Conservation (phyloP, 2,888 invertebrate species). For the Ceramica pisi region DNA sequence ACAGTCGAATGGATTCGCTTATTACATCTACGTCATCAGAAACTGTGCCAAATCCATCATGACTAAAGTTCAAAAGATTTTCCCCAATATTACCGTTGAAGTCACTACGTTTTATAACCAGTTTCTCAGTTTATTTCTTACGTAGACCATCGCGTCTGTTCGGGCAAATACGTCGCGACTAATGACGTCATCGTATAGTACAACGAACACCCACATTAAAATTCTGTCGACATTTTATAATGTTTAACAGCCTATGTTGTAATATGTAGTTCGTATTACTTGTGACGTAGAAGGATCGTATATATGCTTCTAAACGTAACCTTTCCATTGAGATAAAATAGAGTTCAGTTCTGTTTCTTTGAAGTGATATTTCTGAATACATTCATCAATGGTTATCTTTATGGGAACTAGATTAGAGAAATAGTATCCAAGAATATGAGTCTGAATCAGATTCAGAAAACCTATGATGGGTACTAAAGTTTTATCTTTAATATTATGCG, state of each 20-base stretch:
- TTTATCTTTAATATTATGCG: background rate
- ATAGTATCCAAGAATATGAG: constrained; percentile 5
- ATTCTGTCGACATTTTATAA: constrained; percentile 47
- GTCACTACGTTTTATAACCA: constrained; percentile 35
- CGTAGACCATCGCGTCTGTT: constrained; percentile 22
- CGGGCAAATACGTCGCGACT: constrained; percentile 22
- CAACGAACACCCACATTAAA: constrained; percentile 51
- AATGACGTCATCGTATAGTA: constrained; percentile 59
- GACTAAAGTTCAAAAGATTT: constrained; percentile 61
- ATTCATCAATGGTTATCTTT: constrained; percentile 34
- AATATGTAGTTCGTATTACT: constrained; percentile 21
- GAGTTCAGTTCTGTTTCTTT: constrained; percentile 27
- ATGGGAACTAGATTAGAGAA: constrained; percentile 19
- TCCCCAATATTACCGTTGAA: constrained; percentile 28
- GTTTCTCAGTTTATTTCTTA: constrained; percentile 44
- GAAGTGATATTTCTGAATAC: constrained; percentile 32
- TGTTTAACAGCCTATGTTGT: constrained; percentile 34
- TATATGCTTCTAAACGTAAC: constrained; percentile 7
- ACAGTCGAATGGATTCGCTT: constrained; percentile 37
- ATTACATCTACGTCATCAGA: constrained; percentile 54
- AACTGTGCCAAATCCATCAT: constrained; percentile 61
- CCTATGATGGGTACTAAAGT: background rate
- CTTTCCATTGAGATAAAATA: constrained; percentile 24
- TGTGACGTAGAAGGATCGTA: constrained; percentile 40
- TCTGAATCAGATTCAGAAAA: constrained; percentile 10